These are phyloP conservation scores for Emydocephalus ijimae DNA, from an alignment of 2,113 vertebrate genomes.

Conservation along the genomic window DNA sequence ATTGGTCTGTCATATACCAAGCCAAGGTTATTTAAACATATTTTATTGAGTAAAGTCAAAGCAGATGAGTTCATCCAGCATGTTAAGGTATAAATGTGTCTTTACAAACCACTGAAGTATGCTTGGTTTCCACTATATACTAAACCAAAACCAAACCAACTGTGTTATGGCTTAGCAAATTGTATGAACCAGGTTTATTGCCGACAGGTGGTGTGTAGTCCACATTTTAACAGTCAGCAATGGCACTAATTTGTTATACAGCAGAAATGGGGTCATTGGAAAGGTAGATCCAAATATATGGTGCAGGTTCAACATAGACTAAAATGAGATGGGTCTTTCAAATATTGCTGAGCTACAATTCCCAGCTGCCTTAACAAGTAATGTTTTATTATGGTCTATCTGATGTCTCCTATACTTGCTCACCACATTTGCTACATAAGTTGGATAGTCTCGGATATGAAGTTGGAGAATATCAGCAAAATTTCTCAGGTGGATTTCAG, in stretches of 20 bases:
- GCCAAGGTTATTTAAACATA: not conserved
- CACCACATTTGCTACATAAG: not conserved
- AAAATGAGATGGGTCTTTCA: not conserved
- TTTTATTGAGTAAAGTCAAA: not conserved
- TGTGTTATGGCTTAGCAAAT: not conserved
- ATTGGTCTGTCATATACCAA: not conserved
- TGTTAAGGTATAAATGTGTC: not conserved
- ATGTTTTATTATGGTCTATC: not conserved
- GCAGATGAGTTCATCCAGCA: not conserved
- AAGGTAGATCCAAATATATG: not conserved
- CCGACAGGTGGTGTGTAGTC: not conserved
- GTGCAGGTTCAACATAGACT: not conserved
- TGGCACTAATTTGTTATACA: not conserved
- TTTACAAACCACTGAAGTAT: not conserved
- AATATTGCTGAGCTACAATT: not conserved
- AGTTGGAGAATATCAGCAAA: not conserved
- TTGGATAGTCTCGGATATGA: not conserved
- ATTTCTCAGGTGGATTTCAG: not conserved
- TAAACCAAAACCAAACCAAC: not conserved
- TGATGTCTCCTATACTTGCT: not conserved
- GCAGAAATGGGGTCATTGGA: not conserved
- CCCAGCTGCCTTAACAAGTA: not conserved
- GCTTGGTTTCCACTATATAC: not conserved
- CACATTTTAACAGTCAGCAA: not conserved
- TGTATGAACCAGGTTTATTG: not conserved